Evolutionary conservation across 1,140 invertebrate species (phyloP).

Genomic region (Camponotus pennsylvanicus): DNA sequence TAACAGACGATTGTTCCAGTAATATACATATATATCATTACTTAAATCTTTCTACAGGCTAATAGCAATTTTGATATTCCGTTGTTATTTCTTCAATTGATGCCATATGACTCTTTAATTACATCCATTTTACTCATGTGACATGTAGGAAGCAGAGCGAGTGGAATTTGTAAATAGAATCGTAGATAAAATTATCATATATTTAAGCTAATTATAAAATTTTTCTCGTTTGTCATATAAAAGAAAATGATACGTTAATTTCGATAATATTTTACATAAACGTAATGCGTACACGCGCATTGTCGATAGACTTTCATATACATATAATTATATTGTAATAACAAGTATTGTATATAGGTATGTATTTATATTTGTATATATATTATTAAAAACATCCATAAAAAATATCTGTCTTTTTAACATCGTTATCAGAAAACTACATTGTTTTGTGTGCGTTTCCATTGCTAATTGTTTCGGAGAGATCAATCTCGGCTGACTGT

Average conservation of each 20-base stretch:
- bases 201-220: conserved; percentile 64
- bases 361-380: conserved; percentile 19
- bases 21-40: not conserved
- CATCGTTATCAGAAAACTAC: conserved; percentile 37
- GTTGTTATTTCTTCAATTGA: not conserved
- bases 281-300: conserved; percentile 38
- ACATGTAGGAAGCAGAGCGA: not conserved
- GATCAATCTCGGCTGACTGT: conserved; percentile 14
- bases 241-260: conserved; percentile 35
- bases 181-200: conserved; percentile 52
- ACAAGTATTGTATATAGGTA: conserved; percentile 68
- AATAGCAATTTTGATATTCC: not conserved
- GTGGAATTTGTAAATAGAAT: not conserved
- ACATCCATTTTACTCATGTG: not conserved
- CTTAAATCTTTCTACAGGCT: not conserved
- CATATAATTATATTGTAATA: conserved; percentile 67
- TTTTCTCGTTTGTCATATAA: conserved; percentile 36
- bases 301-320: conserved; percentile 68
- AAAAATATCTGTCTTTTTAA: conserved; percentile 73
- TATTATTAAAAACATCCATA: conserved; percentile 72
- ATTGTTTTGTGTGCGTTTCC: conserved; percentile 73
- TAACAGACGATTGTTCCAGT: conserved; percentile 25
- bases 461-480: conserved; percentile 63
- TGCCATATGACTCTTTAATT: not conserved
- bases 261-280: conserved; percentile 37